Base-by-base conservation (phyloP, 2,113 vertebrate species). In the Macquaria ambigua region DNA sequence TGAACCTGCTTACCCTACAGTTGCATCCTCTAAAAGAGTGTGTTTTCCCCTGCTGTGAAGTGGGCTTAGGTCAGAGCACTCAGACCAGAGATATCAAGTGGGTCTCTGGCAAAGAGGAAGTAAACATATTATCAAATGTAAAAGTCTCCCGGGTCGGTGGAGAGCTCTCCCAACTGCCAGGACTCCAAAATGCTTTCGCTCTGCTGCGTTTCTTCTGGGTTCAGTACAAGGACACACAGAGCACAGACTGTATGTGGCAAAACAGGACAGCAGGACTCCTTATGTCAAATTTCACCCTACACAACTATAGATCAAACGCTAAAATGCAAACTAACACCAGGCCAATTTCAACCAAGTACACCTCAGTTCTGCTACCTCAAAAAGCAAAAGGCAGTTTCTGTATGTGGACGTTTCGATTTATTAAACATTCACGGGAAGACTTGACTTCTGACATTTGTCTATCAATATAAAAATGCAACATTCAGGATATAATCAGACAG, bases 111-210 rank as follows among this genome's bases (percentile, higher is more conserved):
- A 89, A 64, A 50, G 39, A 81, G 55, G 81, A 50, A 90, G 85
- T 77, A 89, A 91, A 92, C 86, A 93, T 80, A 82, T 86, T 84
- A 90, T 84, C 81, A 88, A 85, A 86, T 86, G 77, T 71, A 72
- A 74, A 88, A 85, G 66, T 83, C 77, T 88, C 81, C 23, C 31
- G 18, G 70, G 77, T 77, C 3, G 5, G 46, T 31, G 46, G 70
- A 86, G 61, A 71, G 79, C 78, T 80, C 71, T 72, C 58, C 53
- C 59, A 67, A 82, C 76, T 81, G 63, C 61, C 69, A 84, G 62
- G 52, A 58, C 70, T 81, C 18, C 76, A 28, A 86, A 86, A 89
- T 73, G 64, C 66, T 78, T 78, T 69, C 3, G 0, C 82, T 72
- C 46, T 76, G 61, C 68, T n/a, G 62, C 21, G n/a, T 78, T 63